These are phyloP conservation scores for Phainopepla nitens DNA, from an alignment of 2,113 vertebrate species.

Conservation along the genomic window DNA sequence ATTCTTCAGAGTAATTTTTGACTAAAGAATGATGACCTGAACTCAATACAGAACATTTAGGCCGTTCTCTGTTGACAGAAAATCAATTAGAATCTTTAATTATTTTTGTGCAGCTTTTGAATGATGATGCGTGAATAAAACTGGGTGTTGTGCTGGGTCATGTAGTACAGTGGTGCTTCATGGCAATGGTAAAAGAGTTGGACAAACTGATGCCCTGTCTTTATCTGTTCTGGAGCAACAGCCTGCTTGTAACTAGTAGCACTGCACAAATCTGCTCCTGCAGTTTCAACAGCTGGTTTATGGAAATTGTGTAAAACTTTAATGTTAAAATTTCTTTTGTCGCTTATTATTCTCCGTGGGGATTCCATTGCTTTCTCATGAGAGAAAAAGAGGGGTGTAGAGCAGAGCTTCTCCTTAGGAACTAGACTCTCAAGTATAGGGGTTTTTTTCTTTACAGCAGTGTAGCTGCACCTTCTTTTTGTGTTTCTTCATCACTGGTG, in stretches of 20 bases:
- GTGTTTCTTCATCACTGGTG: not conserved
- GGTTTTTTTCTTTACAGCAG: not conserved
- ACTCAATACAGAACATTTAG: slow-evolving; percentile 34
- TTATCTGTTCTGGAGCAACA: not conserved
- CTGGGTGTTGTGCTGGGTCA: not conserved
- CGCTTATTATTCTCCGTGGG: not conserved
- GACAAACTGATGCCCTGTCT: not conserved
- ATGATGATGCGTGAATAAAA: not conserved
- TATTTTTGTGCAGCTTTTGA: slow-evolving; percentile 57
- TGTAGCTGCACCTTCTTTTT: not conserved
- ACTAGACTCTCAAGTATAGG: not conserved
- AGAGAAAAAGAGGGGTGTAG: not conserved
- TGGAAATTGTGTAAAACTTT: not conserved
- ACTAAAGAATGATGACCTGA: slow-evolving; percentile 37
- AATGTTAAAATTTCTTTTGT: not conserved
- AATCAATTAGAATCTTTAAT: slow-evolving; percentile 57
- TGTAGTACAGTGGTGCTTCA: not conserved
- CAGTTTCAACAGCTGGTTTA: not conserved
- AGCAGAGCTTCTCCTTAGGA: not conserved
- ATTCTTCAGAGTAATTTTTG: slow-evolving; percentile 51
- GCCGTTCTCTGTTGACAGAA: slow-evolving; percentile 46
- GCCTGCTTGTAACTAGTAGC: not conserved
- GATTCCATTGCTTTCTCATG: not conserved
- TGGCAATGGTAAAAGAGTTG: not conserved
- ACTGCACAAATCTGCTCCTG: not conserved